Conservation (phyloP, 2,888 invertebrate species). For the Cerastis rubricosa region DNA sequence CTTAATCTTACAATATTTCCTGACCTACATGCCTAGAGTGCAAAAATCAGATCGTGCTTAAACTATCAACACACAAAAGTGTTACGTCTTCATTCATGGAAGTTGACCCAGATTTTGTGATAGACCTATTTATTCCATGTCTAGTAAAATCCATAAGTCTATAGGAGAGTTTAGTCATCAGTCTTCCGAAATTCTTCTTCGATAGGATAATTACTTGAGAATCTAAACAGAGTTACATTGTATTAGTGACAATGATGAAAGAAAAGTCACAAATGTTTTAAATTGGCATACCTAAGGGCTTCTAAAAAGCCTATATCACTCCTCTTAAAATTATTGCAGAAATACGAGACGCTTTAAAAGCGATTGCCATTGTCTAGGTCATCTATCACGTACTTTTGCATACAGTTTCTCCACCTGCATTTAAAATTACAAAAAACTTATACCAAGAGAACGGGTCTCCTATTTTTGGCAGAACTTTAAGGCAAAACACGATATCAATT, state of each 20-base stretch:
- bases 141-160: background rate
- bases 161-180: background rate
- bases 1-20: background rate
- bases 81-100: conserved; percentile 28
- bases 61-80: conserved; percentile 24
- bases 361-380: no score
- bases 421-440: background rate
- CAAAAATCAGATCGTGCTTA: conserved; percentile 19
- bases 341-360: no score
- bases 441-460: conserved; percentile 8
- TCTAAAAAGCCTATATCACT: no score
- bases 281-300: no score
- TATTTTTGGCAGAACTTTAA: conserved; percentile 24
- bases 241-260: background rate
- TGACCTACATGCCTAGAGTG: background rate
- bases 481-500: conserved; percentile 55
- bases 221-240: background rate
- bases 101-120: conserved; percentile 20
- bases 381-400: no score
- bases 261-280: no score
- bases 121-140: background rate
- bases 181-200: background rate
- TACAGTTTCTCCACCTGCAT: no score
- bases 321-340: no score
- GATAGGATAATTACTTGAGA: background rate